Conservation (phyloP, 2,797 vertebrate genomes). For the Enteromius radiatus region DNA sequence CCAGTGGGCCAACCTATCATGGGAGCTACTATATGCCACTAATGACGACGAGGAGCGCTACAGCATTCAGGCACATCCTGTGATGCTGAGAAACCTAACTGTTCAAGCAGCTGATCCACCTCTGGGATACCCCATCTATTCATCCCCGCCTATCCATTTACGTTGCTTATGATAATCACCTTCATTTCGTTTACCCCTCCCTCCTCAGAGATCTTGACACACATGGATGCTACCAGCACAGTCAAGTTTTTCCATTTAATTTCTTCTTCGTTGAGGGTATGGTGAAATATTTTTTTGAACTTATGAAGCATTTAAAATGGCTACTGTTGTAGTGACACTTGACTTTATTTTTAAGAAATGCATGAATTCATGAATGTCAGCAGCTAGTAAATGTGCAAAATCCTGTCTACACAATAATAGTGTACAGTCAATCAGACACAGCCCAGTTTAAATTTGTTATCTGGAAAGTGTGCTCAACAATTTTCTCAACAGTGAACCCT, state of each 20-base stretch:
- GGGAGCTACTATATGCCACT: constrained; percentile 97
- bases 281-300: background rate
- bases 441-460: constrained; percentile 2
- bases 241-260: background rate
- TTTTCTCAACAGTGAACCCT: constrained; percentile 1
- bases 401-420: background rate
- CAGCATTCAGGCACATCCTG: constrained; percentile 95
- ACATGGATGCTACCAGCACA: background rate
- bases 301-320: constrained; percentile 12
- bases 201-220: background rate
- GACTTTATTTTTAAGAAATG: background rate
- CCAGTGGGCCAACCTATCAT: constrained; percentile 98
- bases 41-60: constrained; percentile 97
- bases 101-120: constrained; percentile 95
- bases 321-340: background rate
- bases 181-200: background rate
- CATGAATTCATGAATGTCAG: constrained; percentile 12
- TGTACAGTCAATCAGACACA: background rate
- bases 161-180: constrained; percentile 80
- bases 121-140: constrained; percentile 94
- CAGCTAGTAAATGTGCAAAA: background rate
- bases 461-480: background rate
- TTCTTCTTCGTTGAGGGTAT: constrained; percentile 20
- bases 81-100: constrained; percentile 92
- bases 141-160: constrained; percentile 88